Evolutionary conservation across 2,797 vertebrate species (phyloP).

Genomic region (Amniataba percoides): DNA sequence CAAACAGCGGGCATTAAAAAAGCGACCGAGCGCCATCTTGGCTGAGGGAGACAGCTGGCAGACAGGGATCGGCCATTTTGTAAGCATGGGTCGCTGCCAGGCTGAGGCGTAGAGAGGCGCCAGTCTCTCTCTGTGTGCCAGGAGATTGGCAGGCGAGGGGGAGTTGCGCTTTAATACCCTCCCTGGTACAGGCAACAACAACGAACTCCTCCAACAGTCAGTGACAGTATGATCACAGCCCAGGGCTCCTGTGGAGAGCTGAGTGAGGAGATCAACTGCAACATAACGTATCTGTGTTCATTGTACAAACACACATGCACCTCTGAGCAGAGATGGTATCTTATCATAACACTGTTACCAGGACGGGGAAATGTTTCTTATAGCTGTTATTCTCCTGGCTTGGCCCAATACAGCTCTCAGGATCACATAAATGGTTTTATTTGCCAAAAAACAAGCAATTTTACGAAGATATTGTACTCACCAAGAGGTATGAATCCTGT

Average conservation of each 20-base stretch:
- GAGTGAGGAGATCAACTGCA: slow-evolving; percentile 66
- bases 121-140: slow-evolving; percentile 76
- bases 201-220: slow-evolving; percentile 62
- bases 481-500: slow-evolving; percentile 34
- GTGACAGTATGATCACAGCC: slow-evolving; percentile 74
- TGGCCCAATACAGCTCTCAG: background rate
- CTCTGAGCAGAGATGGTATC: slow-evolving; percentile 43
- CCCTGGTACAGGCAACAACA: slow-evolving; percentile 69
- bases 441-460: slow-evolving; percentile 10
- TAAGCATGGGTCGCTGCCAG: slow-evolving; percentile 82
- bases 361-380: background rate
- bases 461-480: slow-evolving; percentile 64
- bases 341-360: slow-evolving; percentile 34
- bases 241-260: slow-evolving; percentile 55
- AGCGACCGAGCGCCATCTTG: slow-evolving; percentile 84
- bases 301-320: slow-evolving; percentile 50
- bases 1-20: slow-evolving; percentile 83
- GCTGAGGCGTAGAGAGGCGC: slow-evolving; percentile 72
- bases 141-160: slow-evolving; percentile 77
- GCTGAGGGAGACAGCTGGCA: slow-evolving; percentile 84
- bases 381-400: slow-evolving; percentile 13
- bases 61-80: slow-evolving; percentile 87
- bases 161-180: slow-evolving; percentile 71
- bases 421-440: slow-evolving; percentile 5
- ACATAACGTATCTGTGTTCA: slow-evolving; percentile 39